Percentiles rank a stretch among this genome's conserved stretches.
These are phyloP conservation scores for Menidia menidia DNA, from an alignment of 2,797 vertebrate species.

Conservation along the genomic window DNA sequence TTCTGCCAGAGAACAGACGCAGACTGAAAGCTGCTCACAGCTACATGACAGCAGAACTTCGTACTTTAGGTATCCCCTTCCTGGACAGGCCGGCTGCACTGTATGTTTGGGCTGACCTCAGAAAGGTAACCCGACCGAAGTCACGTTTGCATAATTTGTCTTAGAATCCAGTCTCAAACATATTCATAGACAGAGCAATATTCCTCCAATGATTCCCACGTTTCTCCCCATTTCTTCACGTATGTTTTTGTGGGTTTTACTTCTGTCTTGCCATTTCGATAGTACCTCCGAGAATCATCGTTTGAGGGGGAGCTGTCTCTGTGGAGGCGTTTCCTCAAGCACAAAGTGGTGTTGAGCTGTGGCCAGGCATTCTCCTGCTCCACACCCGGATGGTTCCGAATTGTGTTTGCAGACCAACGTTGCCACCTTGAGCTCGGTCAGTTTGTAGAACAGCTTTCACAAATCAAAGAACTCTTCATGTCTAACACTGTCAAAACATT, in stretches of 20 bases:
- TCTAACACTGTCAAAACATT: not conserved
- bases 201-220: not conserved
- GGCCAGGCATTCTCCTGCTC: conserved; percentile 91
- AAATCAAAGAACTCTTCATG: not conserved
- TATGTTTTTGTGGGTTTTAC: not conserved
- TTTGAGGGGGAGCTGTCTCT: conserved; percentile 90
- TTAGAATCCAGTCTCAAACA: not conserved
- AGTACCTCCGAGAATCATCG: conserved; percentile 88
- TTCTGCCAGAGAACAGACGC: conserved; percentile 88
- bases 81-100: conserved; percentile 87
- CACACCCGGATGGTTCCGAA: conserved; percentile 95
- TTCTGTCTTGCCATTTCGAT: conserved; percentile 2
- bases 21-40: conserved; percentile 88
- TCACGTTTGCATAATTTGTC: not conserved
- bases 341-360: conserved; percentile 89
- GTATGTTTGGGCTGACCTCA: conserved; percentile 93
- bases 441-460: conserved; percentile 37
- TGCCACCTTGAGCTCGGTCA: conserved; percentile 87
- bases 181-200: not conserved
- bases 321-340: conserved; percentile 89
- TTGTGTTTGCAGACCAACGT: conserved; percentile 89
- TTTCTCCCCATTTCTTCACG: not conserved
- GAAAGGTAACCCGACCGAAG: conserved; percentile 84
- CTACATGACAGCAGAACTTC: conserved; percentile 87
- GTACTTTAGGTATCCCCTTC: conserved; percentile 86